Evolutionary conservation across 2,113 vertebrate species (phyloP), one percentile per base, ranked within the genome.

Genomic region (Dryoscopus gambensis): DNA sequence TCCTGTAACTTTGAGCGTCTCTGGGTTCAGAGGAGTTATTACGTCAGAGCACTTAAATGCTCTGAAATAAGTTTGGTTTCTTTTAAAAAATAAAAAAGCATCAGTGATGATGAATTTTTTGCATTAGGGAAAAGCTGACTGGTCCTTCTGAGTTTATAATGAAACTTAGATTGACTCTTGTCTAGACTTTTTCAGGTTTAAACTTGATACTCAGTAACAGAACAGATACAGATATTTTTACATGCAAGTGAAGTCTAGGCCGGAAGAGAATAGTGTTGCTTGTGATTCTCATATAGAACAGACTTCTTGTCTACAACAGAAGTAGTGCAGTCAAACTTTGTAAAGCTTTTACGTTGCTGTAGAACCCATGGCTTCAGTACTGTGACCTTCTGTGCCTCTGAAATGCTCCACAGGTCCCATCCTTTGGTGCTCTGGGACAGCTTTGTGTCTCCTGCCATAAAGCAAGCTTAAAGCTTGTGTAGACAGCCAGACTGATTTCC

Each of bases 401-500:
- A 94, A 96, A 93, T 92, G 86, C 95, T 96, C 82, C 79, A 53
- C 93, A 93, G 90, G 90, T 94, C 92, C 93, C 90, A 89, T 93
- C 88, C 87, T 96, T 96, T 94, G 90, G 85, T 94, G 39, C 88
- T 84, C 79, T 96, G 90, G 93, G 93, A 90, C 94, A 96, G 77
- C 91, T 95, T 95, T 97, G 91, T 96, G 89, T 94, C 91, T 96
- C 87, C 93, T 94, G 85, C 95, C 88, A 84, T 93, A 93, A 74
- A 93, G 89, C 94, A 95, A 96, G 79, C 92, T 94, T 91, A 93
- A 96, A 94, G 88, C 92, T 94, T 93, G 92, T 88, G 79, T 95
- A 93, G 93, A 93, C 92, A 95, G 95, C 82, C 92, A 96, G 95
- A 94, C 73, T 86, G 76, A 96, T 96, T 95, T 96, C 83, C 76